Evolutionary conservation across 2,113 vertebrate species (phyloP).

Genomic region (Lucifuga dentata): DNA sequence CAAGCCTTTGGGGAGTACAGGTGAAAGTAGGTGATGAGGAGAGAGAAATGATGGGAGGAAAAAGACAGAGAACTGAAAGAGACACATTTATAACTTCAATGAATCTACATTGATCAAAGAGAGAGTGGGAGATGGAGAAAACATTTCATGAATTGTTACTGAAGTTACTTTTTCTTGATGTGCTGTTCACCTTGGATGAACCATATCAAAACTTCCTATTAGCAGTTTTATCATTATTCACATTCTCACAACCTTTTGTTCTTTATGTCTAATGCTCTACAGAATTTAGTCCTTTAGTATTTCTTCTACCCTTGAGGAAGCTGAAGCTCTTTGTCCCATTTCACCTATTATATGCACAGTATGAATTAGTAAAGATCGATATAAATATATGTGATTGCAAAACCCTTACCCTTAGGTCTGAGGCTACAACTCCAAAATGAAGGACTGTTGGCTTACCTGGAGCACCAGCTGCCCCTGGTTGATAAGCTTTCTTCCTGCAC

Average conservation of each 20-base stretch:
- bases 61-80: conserved; percentile 1
- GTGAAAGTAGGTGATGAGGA: neutral
- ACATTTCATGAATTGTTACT: conserved; percentile 34
- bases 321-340: too few species aligned
- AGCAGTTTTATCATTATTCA: neutral
- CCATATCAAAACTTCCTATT: conserved; percentile 8
- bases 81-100: conserved; percentile 31
- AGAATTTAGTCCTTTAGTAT: conserved; percentile 10
- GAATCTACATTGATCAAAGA: conserved; percentile 25
- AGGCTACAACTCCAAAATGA: too few species aligned
- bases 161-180: conserved; percentile 21
- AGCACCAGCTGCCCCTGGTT: too few species aligned
- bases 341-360: too few species aligned
- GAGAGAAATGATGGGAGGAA: neutral
- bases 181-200: conserved; percentile 28
- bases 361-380: neutral
- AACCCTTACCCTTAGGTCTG: too few species aligned
- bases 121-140: conserved; percentile 12
- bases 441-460: too few species aligned
- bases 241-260: neutral
- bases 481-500: too few species aligned
- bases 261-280: neutral
- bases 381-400: conserved; percentile 6
- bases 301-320: conserved; percentile 4
- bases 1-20: neutral